Evolutionary conservation across 2,888 invertebrate species (phyloP), one percentile per base, ranked within the genome.

Genomic region (Sipha maydis): DNA sequence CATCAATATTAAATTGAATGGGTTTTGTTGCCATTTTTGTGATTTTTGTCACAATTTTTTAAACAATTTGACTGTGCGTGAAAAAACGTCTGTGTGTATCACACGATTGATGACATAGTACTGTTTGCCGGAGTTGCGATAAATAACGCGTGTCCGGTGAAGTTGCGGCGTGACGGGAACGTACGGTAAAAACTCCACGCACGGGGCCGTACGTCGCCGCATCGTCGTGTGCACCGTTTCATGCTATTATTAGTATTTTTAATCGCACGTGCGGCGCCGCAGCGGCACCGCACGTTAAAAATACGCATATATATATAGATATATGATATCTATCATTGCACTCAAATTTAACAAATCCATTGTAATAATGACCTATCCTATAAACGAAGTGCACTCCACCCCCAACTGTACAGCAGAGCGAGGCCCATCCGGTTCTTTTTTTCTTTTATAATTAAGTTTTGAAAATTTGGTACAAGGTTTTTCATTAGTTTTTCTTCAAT

Each of bases 221-320:
- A 38, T 38, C 38, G n/a, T n/a, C n/a, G 75, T 75, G 75, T 75
- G 75, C 38, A 75, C 38, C 38, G 25, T 31, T 75, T 38, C 75
- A 75, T 38, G 75, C 75, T 25, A 34, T 38, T 41, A 31, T 31
- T 38, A 41, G 38, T 73, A 34, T 34, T 73, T 73, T 34, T 34
- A 34, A 73, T 1, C 31, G 34, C 31, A 71, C 34, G 61, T 61
- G 41, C 41, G 41, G 41, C n/a, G n/a, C n/a, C n/a, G n/a, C n/a
- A n/a, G n/a, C n/a, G n/a, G n/a, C 41, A 73, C 5, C 31, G 73
- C 31, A 73, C 73, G 61, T 61, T 61, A 61, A 25, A 61, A 61
- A 61, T 25, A 61, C 21, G 61, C 61, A 61, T 3, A 25, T 61
- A 25, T 61, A 5, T 25, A 61, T 61, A n/a, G n/a, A n/a, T n/a